Evolutionary conservation across 2,113 vertebrate species (phyloP).

Genomic region (Pangasianodon gigas): DNA sequence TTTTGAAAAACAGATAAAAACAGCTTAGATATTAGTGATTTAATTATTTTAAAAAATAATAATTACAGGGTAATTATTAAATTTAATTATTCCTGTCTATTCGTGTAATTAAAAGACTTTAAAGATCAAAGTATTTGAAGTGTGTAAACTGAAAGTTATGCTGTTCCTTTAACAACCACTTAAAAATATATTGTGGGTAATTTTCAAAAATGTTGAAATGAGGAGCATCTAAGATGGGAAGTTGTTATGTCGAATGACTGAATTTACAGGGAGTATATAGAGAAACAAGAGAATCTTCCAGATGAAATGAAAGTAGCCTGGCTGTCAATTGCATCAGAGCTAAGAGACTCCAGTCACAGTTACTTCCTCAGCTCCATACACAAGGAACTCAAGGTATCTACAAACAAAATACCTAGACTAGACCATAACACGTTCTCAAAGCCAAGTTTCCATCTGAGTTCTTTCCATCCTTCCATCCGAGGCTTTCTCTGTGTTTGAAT

Average conservation of each 20-base stretch:
- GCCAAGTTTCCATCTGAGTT: neutral
- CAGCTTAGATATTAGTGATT: too few relatives aligned
- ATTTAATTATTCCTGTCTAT: neutral
- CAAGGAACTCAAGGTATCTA: slow-evolving; percentile 77
- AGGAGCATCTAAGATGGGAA: neutral
- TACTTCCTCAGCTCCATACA: slow-evolving; percentile 72
- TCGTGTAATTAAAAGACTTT: too few relatives aligned
- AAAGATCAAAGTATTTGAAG: neutral
- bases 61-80: too few relatives aligned
- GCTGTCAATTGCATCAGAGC: slow-evolving; percentile 65
- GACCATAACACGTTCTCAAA: neutral
- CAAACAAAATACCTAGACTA: neutral
- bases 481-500: neutral
- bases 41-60: too few relatives aligned
- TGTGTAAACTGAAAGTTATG: neutral
- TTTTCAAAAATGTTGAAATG: neutral
- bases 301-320: slow-evolving; percentile 47
- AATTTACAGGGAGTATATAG: slow-evolving; percentile 64
- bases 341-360: slow-evolving; percentile 69
- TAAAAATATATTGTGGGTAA: neutral
- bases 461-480: too few relatives aligned
- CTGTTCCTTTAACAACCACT: too few relatives aligned
- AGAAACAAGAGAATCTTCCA: slow-evolving; percentile 52
- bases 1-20: too few relatives aligned
- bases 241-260: neutral